Conservation (phyloP, 1,140 invertebrate genomes). For the Zaprionus taronus region DNA sequence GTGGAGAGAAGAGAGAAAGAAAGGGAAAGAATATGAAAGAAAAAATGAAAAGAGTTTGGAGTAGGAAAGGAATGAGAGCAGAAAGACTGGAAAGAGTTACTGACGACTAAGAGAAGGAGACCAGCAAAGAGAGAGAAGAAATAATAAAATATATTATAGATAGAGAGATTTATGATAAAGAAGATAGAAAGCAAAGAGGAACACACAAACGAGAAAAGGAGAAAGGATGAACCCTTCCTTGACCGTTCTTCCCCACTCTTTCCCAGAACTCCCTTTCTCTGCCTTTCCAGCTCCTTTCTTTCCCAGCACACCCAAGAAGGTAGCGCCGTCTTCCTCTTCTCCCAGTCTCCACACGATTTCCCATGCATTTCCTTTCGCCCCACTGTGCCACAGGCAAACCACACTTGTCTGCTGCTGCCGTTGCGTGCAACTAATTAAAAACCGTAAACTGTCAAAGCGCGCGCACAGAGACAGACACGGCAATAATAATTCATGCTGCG, state of each 20-base stretch:
- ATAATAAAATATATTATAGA: background rate
- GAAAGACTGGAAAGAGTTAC: background rate
- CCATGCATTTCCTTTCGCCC: background rate
- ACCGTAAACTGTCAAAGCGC: slow-evolving; percentile 55
- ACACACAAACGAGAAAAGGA: too few species aligned
- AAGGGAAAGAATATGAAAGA: background rate
- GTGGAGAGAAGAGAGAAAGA: background rate
- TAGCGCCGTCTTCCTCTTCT: background rate
- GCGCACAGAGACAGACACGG: background rate
- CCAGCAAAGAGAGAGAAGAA: background rate
- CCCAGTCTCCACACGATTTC: background rate
- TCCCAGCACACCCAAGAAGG: background rate
- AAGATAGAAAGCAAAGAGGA: background rate
- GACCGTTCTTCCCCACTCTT: too few species aligned
- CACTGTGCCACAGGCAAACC: slow-evolving; percentile 32
- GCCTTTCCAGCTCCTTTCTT: background rate
- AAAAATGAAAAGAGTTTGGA: background rate
- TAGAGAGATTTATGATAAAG: background rate
- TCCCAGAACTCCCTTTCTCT: too few species aligned
- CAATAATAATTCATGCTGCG: slow-evolving; percentile 51
- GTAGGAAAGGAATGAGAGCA: background rate
- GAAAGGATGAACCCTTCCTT: too few species aligned
- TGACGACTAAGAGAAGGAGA: too few species aligned
- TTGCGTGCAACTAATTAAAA: slow-evolving; percentile 64
- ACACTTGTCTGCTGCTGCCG: slow-evolving; percentile 25